These are phyloP conservation scores for Anoura caudifer DNA, from an alignment of 2,113 vertebrate species.

Conservation along the genomic window DNA sequence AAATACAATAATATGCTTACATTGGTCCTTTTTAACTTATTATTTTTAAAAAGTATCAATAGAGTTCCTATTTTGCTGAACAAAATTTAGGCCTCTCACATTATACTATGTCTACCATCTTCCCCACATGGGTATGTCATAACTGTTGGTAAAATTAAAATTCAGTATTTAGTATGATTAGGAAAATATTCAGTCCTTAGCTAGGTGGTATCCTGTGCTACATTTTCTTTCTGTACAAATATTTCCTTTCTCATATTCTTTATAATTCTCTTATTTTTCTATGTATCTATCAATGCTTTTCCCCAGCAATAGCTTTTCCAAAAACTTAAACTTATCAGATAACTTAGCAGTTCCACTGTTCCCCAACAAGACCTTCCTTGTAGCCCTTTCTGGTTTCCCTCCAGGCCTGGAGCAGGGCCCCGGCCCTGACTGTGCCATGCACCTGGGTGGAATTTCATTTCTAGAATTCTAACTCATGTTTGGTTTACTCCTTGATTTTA, in stretches of 20 bases:
- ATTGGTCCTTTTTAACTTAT: background rate
- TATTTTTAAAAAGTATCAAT: background rate
- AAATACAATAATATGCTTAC: background rate
- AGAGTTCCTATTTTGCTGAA: background rate
- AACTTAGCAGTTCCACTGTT: background rate
- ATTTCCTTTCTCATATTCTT: background rate
- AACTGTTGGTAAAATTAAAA: conserved; percentile 17
- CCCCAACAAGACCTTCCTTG: background rate
- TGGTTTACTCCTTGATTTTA: background rate
- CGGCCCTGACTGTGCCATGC: background rate
- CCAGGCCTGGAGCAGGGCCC: background rate
- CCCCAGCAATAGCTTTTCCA: background rate
- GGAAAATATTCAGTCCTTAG: background rate
- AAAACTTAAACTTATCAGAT: background rate
- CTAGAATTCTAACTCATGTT: background rate
- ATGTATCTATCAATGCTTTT: background rate
- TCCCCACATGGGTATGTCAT: background rate
- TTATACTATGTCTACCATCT: background rate
- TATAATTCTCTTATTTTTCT: background rate
- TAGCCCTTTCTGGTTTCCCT: background rate
- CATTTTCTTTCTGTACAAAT: background rate
- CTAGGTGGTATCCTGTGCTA: background rate
- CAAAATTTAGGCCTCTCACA: background rate
- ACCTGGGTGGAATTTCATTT: background rate
- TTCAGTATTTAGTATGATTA: background rate